Evolutionary conservation across 2,888 invertebrate species (phyloP), one percentile per base, ranked within the genome.

Genomic region (Iselma pallidipennis): DNA sequence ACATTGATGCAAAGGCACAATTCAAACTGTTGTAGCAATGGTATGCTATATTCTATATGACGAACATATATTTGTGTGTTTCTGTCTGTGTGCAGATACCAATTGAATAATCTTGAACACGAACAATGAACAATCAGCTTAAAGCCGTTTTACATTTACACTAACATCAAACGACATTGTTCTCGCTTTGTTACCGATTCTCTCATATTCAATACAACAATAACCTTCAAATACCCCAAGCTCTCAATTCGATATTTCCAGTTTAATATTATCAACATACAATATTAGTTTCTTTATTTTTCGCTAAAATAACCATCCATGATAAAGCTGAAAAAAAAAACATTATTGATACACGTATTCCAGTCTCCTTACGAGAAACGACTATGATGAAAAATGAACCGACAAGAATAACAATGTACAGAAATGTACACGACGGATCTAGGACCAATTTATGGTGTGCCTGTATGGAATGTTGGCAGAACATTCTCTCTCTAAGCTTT

Each of bases 51-150:
- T n/a, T n/a, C n/a, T n/a, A n/a, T n/a, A n/a, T n/a, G n/a, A n/a
- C n/a, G n/a, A n/a, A n/a, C n/a, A n/a, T n/a, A n/a, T n/a, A n/a
- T n/a, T n/a, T n/a, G n/a, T n/a, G n/a, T n/a, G n/a, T n/a, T n/a
- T n/a, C n/a, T n/a, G n/a, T n/a, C n/a, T n/a, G 28, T 49, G 31
- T 55, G 59, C 55, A 55, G 59, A 63, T 55, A 55, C 31, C 64
- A 68, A 67, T 66, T 61, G 66, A 66, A 62, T 67, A 69, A 69
- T 67, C 62, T 61, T 60, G 62, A 42, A 60, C 33, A 62, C 51
- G 59, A 61, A 69, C 65, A 69, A 68, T 70, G 61, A 61, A 55
- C 66, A 68, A 68, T 70, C 67, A 65, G 58, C 63, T 65, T 63
- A 49, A 14, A 59, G 57, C 66, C n/a, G 65, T 70, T 66, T 70